These are phyloP conservation scores for Myrmecophaga tridactyla DNA, from an alignment of 2,113 vertebrate genomes.

Conservation along the genomic window DNA sequence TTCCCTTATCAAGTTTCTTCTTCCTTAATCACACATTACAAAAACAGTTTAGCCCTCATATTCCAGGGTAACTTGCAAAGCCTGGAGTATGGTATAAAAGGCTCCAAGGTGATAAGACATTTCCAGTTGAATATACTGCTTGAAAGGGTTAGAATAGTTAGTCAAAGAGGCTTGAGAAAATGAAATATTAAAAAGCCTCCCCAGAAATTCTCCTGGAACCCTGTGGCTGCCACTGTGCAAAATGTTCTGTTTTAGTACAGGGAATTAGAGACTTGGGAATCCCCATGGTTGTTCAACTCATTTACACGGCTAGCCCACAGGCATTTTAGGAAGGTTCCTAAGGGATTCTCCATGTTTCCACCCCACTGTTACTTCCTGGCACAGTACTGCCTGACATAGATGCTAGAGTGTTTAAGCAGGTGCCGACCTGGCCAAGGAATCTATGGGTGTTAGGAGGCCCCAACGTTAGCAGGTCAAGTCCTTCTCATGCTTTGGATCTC, in stretches of 20 bases:
- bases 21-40: constrained; percentile 19
- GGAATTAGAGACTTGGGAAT: constrained; percentile 37
- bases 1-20: constrained; percentile 5
- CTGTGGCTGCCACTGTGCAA: constrained; percentile 6
- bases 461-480: background rate
- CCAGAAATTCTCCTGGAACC: constrained; percentile 33
- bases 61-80: background rate
- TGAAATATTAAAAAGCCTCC: constrained; percentile 53
- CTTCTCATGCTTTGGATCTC: background rate
- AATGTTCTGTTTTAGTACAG: constrained; percentile 46
- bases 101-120: constrained; percentile 36
- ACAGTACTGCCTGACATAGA: background rate
- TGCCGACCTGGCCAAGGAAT: background rate
- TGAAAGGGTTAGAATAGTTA: constrained; percentile 14
- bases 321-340: constrained; percentile 45
- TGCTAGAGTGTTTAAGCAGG: constrained; percentile 14
- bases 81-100: background rate
- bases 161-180: constrained; percentile 39
- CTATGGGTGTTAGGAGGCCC: background rate
- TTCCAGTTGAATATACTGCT: constrained; percentile 42
- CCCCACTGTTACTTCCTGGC: constrained; percentile 18
- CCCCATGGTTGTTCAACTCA: constrained; percentile 5
- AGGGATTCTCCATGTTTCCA: constrained; percentile 10
- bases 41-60: background rate
- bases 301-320: constrained; percentile 48